Conservation (phyloP, 2,797 vertebrate species). For the Cossypha caffra region DNA sequence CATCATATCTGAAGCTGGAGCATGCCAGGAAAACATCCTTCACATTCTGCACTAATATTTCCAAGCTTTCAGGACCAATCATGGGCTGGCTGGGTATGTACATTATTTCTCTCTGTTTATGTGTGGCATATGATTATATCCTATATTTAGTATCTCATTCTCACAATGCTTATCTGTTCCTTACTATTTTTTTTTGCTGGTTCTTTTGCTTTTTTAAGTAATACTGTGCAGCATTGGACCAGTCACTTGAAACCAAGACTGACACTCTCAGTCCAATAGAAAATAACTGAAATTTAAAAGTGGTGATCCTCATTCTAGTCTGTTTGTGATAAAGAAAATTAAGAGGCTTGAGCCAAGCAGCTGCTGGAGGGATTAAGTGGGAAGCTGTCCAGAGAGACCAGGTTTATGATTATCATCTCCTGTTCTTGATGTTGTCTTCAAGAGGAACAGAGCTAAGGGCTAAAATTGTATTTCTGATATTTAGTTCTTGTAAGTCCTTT, state of each 20-base stretch:
- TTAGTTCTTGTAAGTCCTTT: not conserved
- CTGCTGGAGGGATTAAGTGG: conserved; percentile 45
- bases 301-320: not conserved
- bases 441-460: not conserved
- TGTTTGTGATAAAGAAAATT: not conserved
- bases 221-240: not conserved
- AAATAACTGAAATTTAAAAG: conserved; percentile 33
- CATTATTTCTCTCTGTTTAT: not conserved
- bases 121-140: not conserved
- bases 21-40: conserved; percentile 55
- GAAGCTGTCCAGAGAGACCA: conserved; percentile 23
- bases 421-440: conserved; percentile 28
- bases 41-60: conserved; percentile 9
- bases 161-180: conserved; percentile 10
- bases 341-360: conserved; percentile 42
- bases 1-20: conserved; percentile 35
- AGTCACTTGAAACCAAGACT: not conserved
- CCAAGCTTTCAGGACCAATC: conserved; percentile 34
- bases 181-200: not conserved
- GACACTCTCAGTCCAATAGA: not conserved
- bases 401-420: conserved; percentile 38
- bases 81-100: conserved; percentile 18
- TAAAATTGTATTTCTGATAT: not conserved
- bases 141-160: not conserved
- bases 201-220: conserved; percentile 32